A percentile compares a stretch with the other conserved stretches of the same genome.
Evolutionary conservation across 1,140 invertebrate genomes (phyloP).

Genomic region (Nasonia giraulti): DNA sequence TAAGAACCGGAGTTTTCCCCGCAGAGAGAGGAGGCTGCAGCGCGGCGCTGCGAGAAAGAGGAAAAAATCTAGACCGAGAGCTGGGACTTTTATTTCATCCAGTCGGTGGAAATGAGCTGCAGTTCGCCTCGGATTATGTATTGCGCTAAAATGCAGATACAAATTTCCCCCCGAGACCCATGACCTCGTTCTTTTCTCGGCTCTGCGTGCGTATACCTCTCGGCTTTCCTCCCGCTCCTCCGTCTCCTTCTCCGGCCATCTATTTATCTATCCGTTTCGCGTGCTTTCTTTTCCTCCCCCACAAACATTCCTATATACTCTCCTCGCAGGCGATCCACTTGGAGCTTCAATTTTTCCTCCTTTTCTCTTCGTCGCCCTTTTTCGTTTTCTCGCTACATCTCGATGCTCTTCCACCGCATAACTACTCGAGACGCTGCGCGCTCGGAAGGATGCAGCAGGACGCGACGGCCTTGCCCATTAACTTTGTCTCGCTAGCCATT

Average conservation of each 20-base stretch:
- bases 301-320: background rate
- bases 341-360: background rate
- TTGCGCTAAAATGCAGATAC: conserved; percentile 51
- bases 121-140: conserved; percentile 48
- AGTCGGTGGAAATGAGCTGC: conserved; percentile 44
- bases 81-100: conserved; percentile 47
- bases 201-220: background rate
- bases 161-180: conserved; percentile 41
- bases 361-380: background rate
- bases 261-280: conserved; percentile 36
- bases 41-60: background rate
- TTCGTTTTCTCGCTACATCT: conserved; percentile 9
- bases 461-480: conserved; percentile 41
- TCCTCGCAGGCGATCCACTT: conserved; percentile 1
- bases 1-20: conserved; percentile 36
- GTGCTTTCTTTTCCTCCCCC: background rate
- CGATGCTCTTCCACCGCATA: conserved; percentile 25
- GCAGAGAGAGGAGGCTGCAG: background rate
- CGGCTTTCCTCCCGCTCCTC: background rate
- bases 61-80: background rate
- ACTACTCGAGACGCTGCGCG: conserved; percentile 21
- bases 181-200: conserved; percentile 42
- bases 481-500: conserved; percentile 42
- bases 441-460: background rate
- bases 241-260: conserved; percentile 5